Evolutionary conservation across 2,113 vertebrate genomes (phyloP).

Genomic region (Taxidea taxus): DNA sequence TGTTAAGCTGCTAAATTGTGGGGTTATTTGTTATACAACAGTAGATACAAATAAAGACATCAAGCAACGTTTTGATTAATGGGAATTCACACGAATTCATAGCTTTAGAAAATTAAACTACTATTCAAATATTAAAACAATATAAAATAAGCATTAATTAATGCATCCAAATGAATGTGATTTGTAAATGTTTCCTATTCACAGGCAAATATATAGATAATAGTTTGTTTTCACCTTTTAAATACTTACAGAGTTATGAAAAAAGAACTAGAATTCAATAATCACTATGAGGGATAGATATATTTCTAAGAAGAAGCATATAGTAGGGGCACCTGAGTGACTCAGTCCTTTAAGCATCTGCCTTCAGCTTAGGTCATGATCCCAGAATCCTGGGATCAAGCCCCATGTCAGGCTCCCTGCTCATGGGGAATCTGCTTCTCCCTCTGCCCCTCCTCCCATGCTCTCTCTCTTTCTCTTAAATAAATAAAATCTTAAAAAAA

Average conservation of each 20-base stretch:
- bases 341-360: too few relatives aligned
- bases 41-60: neutral
- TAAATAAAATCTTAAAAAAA: too few relatives aligned
- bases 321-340: neutral
- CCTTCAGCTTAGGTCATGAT: too few relatives aligned
- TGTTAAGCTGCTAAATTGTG: neutral
- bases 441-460: too few relatives aligned
- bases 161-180: neutral
- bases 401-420: too few relatives aligned
- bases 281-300: neutral
- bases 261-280: neutral
- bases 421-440: too few relatives aligned
- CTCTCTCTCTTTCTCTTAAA: too few relatives aligned
- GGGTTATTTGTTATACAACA: neutral
- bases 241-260: neutral
- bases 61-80: neutral
- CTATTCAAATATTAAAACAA: neutral
- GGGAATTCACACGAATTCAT: neutral
- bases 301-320: neutral
- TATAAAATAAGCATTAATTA: neutral
- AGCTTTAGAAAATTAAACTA: neutral
- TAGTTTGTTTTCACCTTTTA: neutral
- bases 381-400: too few relatives aligned
- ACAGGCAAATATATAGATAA: neutral
- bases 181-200: neutral